Evolutionary conservation across 2,113 vertebrate species (phyloP).

Genomic region (Aepyceros melampus): DNA sequence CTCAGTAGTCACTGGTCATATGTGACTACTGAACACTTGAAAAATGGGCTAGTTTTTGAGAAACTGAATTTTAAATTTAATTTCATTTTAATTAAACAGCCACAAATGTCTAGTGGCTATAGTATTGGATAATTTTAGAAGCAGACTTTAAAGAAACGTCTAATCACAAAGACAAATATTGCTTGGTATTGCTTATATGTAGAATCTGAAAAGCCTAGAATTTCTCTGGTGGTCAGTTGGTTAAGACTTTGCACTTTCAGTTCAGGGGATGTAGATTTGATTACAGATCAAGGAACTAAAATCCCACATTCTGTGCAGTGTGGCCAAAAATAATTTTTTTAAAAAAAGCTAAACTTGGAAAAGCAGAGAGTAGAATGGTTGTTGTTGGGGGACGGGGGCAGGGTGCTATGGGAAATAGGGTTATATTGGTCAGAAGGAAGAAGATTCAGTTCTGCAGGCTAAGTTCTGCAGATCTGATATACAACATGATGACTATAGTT

Average conservation of each 20-base stretch:
- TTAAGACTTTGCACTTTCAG: neutral
- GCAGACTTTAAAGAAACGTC: neutral
- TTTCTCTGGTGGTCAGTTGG: neutral
- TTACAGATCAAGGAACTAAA: neutral
- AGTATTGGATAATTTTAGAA: neutral
- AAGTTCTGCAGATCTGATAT: neutral
- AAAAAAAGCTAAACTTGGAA: neutral
- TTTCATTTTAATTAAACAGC: neutral
- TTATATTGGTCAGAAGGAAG: no score
- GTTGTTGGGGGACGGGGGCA: fast-evolving
- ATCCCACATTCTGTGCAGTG: neutral
- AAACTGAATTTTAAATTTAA: neutral
- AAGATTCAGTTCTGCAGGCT: neutral
- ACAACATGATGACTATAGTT: neutral
- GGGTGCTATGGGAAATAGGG: neutral
- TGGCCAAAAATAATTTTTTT: neutral
- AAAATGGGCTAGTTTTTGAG: neutral
- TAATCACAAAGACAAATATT: neutral
- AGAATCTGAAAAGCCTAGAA: neutral
- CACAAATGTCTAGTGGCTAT: neutral
- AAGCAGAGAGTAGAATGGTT: neutral
- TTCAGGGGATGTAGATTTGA: neutral
- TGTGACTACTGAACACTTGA: neutral
- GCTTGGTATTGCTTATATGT: neutral
- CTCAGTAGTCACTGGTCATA: fast-evolving